Evolutionary conservation across 2,797 vertebrate genomes (phyloP), one percentile per base, ranked within the genome.

Genomic region (Enteromius argenteus): DNA sequence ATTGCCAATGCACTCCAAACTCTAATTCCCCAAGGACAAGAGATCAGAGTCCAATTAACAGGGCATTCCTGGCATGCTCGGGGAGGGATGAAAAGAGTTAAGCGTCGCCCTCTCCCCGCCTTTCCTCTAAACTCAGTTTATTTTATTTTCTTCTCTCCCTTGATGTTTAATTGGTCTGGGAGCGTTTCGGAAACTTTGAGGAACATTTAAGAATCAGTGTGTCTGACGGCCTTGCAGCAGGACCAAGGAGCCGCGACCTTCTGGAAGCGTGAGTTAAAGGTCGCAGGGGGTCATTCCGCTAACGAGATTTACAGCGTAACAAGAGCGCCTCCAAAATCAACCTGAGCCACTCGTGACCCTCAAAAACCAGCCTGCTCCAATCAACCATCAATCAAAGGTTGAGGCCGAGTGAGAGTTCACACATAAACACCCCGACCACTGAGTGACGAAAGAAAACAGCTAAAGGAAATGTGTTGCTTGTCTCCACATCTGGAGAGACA

Each of bases 41-140:
- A 62, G 90, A 91, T 93, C 91, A 90, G 58, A 87, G 86, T 86
- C 89, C 91, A 92, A 93, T 94, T 92, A 94, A 92, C 66, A 27
- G 71, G 86, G 86, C 92, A 94, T 95, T 95, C 92, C 91, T 91
- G 67, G 64, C 90, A 91, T 93, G 90, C 88, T 91, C 91, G 81
- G 21, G 76, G 80, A 86, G 75, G 84, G 90, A 90, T 89, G 78
- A 90, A 91, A 89, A 91, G 82, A 83, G 82, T 90, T 89, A 88
- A 86, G 84, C 53, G 21, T 82, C 37, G 39, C 19, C 67, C 32
- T 17, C 80, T 49, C 23, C 51, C 72, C 42, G 81, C 69, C 74
- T 86, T 90, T 81, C 85, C 86, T 83, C 84, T 62, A 60, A 89
- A 89, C 82, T 90, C 84, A 83, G 92, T 91, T 94, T 92, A 90